Conservation (phyloP, 2,113 vertebrate species). For the Hystrix brachyura region DNA sequence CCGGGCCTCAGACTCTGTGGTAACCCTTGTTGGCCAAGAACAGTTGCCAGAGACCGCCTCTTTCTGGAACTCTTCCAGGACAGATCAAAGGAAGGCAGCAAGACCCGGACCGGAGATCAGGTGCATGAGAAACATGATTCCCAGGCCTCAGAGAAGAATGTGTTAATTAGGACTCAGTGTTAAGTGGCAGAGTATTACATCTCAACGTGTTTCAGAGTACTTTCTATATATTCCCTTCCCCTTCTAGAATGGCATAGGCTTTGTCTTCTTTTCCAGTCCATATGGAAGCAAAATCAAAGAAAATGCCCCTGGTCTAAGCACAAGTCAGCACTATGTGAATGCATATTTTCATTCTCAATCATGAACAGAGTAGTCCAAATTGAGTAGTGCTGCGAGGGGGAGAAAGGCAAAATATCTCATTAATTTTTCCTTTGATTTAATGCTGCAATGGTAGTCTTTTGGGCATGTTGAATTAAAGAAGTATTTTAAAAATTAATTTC, state of each 20-base stretch:
- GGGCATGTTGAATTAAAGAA: not conserved
- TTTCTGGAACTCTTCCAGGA: constrained; percentile 21
- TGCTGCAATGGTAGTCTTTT: constrained; percentile 3
- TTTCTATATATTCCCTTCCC: not conserved
- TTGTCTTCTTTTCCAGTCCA: not conserved
- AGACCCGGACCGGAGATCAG: not conserved
- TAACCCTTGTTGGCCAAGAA: not conserved
- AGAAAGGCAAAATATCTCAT: not conserved
- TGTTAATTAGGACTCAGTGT: constrained; percentile 21
- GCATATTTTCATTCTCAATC: not conserved
- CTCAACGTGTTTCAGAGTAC: not conserved
- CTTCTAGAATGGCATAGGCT: not conserved
- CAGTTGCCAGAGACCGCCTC: not conserved
- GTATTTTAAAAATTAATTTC: not conserved
- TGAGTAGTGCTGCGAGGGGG: not conserved
- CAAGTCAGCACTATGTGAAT: not conserved
- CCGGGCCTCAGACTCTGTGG: not conserved
- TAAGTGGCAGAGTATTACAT: not conserved
- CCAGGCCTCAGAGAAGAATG: not conserved
- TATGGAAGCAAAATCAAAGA: constrained; percentile 19
- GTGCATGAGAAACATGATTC: not conserved
- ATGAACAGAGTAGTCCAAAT: not conserved
- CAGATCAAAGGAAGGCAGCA: not conserved
- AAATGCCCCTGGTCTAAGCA: not conserved
- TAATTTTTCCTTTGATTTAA: constrained; percentile 3